These are phyloP conservation scores for Didymodactylos carnosus DNA, from an alignment of 2,888 invertebrate genomes.

Conservation along the genomic window DNA sequence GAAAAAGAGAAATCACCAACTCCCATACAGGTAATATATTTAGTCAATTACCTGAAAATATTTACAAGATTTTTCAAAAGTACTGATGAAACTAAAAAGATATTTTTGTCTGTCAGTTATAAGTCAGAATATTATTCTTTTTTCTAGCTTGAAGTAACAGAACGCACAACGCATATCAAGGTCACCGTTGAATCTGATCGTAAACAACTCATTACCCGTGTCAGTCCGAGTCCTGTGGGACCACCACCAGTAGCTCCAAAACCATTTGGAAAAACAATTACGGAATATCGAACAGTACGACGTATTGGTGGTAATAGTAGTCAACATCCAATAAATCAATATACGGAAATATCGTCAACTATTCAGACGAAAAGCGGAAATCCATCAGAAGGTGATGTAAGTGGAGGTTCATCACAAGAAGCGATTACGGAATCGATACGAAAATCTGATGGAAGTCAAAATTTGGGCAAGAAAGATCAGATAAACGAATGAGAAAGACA, in stretches of 20 bases:
- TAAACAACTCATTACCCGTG: background rate
- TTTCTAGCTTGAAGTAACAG: background rate
- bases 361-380: background rate
- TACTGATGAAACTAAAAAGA: too few species aligned
- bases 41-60: too few species aligned
- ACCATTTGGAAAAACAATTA: background rate
- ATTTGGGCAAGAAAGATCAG: background rate
- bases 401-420: background rate
- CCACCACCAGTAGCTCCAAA: background rate
- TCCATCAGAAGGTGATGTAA: background rate
- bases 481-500: too few species aligned
- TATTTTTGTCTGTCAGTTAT: background rate
- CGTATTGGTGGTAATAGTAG: background rate
- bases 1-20: background rate
- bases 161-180: background rate
- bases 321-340: background rate
- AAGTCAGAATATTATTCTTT: background rate
- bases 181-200: background rate
- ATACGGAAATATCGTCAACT: background rate
- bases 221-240: background rate
- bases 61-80: too few species aligned
- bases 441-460: background rate
- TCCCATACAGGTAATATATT: background rate
- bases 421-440: background rate
- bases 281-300: background rate